Conservation (phyloP, 1,140 invertebrate species). For the Bombus impatiens region DNA sequence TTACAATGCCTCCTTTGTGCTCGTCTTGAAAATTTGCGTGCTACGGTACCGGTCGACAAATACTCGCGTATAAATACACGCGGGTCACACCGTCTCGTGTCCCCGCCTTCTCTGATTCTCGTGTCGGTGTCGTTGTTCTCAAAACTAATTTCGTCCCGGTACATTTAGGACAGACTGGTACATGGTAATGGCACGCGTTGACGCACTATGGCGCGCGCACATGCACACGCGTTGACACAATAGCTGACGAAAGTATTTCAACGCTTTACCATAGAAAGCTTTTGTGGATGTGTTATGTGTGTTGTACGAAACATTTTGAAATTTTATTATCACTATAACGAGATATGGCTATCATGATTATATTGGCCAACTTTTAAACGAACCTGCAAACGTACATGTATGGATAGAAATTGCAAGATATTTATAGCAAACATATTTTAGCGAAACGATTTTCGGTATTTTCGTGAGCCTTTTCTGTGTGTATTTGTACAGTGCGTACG, state of each 20-base stretch:
- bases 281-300: not conserved
- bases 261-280: not conserved
- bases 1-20: slow-evolving; percentile 27
- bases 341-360: not conserved
- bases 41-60: not conserved
- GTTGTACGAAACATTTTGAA: not conserved
- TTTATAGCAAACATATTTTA: not conserved
- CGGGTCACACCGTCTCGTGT: not conserved
- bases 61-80: slow-evolving; percentile 19
- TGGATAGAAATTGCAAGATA: not conserved
- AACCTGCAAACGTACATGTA: not conserved
- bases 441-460: not conserved
- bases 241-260: not conserved
- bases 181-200: slow-evolving; percentile 4
- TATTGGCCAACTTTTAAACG: not conserved
- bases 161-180: slow-evolving; percentile 2
- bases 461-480: not conserved
- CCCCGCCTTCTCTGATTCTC: not conserved
- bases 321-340: not conserved
- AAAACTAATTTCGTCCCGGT: slow-evolving; percentile 29
- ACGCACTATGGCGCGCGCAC: not conserved
- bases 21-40: slow-evolving; percentile 13
- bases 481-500: not conserved
- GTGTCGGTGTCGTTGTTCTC: slow-evolving; percentile 4
- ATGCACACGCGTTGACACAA: not conserved